Conservation (phyloP, 2,797 vertebrate species). For the Karalla daura region DNA sequence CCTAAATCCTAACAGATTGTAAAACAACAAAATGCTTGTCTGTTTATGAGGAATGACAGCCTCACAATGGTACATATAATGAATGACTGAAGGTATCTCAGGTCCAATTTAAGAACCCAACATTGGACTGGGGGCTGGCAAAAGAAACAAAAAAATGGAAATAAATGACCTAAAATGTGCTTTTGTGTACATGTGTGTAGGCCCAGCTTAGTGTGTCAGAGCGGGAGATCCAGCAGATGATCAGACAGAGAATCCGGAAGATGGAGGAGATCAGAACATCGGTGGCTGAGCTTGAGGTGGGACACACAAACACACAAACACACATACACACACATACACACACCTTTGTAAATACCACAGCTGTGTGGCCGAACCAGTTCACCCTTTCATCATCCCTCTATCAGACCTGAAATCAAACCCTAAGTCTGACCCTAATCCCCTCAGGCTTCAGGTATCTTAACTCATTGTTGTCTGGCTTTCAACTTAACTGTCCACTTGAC, state of each 20-base stretch:
- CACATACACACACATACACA: no score
- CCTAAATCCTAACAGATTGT: no score
- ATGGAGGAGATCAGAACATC: constrained; percentile 74
- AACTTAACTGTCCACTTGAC: no score
- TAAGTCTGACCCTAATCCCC: no score
- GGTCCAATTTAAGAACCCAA: no score
- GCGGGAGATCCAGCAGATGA: constrained; percentile 75
- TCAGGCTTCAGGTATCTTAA: no score
- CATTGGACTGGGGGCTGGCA: no score
- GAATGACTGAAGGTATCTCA: not conserved
- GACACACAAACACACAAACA: not conserved
- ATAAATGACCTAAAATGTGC: no score
- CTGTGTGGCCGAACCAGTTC: not conserved
- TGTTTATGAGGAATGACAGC: not conserved
- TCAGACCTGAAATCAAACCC: not conserved
- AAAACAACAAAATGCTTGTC: not conserved
- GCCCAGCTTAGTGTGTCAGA: constrained; percentile 56
- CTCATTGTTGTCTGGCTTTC: no score
- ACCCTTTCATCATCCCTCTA: not conserved
- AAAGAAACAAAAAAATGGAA: no score
- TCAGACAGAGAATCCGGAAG: constrained; percentile 69
- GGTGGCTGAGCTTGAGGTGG: constrained; percentile 68
- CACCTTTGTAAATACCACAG: not conserved
- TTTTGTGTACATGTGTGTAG: constrained; percentile 50
- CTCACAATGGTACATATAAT: not conserved